Conservation (phyloP, 1,140 invertebrate species). For the Rhopalosiphum maidis region DNA sequence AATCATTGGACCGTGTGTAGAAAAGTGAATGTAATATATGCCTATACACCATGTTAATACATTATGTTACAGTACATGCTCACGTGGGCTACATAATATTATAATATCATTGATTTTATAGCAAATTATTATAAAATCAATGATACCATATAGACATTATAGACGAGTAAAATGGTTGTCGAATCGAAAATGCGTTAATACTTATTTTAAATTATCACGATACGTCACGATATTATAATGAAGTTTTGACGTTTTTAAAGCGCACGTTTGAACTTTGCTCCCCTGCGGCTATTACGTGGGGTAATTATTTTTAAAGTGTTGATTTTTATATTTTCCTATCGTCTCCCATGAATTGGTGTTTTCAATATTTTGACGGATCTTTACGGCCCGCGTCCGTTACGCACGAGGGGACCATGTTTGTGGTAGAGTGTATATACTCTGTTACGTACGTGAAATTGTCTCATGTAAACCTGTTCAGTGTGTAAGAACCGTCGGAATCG, state of each 20-base stretch:
- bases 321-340: not conserved
- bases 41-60: too few species aligned
- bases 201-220: not conserved
- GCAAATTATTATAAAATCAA: not conserved
- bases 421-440: too few species aligned
- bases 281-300: not conserved
- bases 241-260: not conserved
- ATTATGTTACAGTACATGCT: not conserved
- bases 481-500: conserved; percentile 1
- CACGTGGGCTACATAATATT: not conserved
- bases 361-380: conserved; percentile 57
- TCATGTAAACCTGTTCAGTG: conserved; percentile 46
- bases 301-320: conserved; percentile 32
- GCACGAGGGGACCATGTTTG: conserved; percentile 24
- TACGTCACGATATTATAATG: not conserved
- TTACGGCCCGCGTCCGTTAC: conserved; percentile 47
- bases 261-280: not conserved
- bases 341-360: not conserved
- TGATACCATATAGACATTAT: not conserved
- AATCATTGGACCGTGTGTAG: not conserved
- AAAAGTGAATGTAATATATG: not conserved
- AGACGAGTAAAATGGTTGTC: not conserved
- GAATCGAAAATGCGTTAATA: not conserved
- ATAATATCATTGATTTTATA: not conserved
- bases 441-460: conserved; percentile 28